Evolutionary conservation across 1,140 invertebrate species (phyloP).

Genomic region (Drosophila tani): DNA sequence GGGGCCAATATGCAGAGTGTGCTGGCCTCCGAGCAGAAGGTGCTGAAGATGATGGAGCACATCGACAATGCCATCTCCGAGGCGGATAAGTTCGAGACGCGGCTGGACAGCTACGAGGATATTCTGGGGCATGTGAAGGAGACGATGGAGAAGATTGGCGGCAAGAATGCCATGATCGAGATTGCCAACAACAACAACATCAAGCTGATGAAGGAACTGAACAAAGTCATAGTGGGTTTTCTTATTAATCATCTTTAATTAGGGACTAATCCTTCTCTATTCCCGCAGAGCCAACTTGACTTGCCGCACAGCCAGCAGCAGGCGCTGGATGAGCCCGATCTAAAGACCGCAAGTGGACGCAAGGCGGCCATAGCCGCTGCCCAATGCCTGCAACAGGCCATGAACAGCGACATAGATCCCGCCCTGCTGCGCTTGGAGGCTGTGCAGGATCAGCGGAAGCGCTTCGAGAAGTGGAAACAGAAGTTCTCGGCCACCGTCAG

Average conservation of each 20-base stretch:
- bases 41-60: conserved; percentile 93
- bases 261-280: neutral
- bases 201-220: conserved; percentile 91
- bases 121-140: conserved; percentile 92
- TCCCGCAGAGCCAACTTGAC: conserved; percentile 89
- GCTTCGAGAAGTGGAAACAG: conserved; percentile 93
- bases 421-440: conserved; percentile 90
- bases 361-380: conserved; percentile 92
- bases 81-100: conserved; percentile 90
- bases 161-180: conserved; percentile 95
- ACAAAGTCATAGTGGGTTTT: conserved; percentile 90
- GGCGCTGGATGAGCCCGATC: conserved; percentile 90
- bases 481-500: conserved; percentile 93
- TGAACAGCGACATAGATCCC: conserved; percentile 89
- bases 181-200: conserved; percentile 94
- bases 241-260: neutral
- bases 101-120: conserved; percentile 91
- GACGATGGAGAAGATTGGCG: conserved; percentile 95
- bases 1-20: conserved; percentile 94
- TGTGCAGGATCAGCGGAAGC: conserved; percentile 94
- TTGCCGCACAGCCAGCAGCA: conserved; percentile 89
- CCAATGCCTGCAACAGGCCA: conserved; percentile 91
- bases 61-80: conserved; percentile 92
- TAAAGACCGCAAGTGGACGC: conserved; percentile 90
- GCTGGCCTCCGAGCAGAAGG: conserved; percentile 90